Percentiles rank a stretch among this genome's conserved stretches.
Conservation (phyloP, 2,888 invertebrate genomes). For the Xestia ashworthii region DNA sequence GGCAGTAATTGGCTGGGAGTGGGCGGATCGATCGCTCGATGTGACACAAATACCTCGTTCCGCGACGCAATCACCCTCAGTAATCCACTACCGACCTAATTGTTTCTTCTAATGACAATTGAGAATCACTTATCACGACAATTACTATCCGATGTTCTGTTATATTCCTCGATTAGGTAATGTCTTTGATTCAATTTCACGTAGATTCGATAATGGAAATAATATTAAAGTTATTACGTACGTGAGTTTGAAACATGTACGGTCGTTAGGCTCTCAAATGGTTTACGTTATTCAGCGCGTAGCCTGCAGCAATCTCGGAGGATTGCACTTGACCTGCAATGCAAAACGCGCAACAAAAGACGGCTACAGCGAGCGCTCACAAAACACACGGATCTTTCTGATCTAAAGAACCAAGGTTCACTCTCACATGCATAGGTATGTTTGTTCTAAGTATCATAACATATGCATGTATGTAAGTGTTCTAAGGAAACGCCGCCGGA, state of each 20-base stretch:
- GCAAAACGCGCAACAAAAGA: constrained; percentile 82
- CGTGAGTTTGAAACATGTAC: constrained; percentile 27
- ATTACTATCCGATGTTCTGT: constrained; percentile 74
- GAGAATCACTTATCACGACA: constrained; percentile 80
- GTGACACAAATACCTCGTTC: constrained; percentile 88
- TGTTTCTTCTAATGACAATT: constrained; percentile 86
- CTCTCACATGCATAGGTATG: constrained; percentile 38
- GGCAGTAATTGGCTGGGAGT: constrained; percentile 86
- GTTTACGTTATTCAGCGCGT: constrained; percentile 70
- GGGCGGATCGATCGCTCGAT: constrained; percentile 85
- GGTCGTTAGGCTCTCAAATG: constrained; percentile 65
- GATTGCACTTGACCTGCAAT: constrained; percentile 86
- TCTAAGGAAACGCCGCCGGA: constrained; percentile 62
- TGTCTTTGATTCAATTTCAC: constrained; percentile 18
- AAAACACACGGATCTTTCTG: constrained; percentile 68
- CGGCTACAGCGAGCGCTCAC: constrained; percentile 69
- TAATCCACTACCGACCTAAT: constrained; percentile 88
- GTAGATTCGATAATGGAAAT: constrained; percentile 11
- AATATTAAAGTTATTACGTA: constrained; percentile 31
- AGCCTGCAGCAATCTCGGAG: constrained; percentile 80
- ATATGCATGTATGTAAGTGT: constrained; percentile 58
- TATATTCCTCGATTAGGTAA: constrained; percentile 63
- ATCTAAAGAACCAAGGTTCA: constrained; percentile 70
- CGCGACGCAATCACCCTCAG: constrained; percentile 83
- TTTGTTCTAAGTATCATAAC: constrained; percentile 56